A percentile compares a stretch with the other conserved stretches of the same genome.
phyloP scores from a whole-genome alignment of 1,140 invertebrate genomes.

The Ostrea edulis region DNA sequence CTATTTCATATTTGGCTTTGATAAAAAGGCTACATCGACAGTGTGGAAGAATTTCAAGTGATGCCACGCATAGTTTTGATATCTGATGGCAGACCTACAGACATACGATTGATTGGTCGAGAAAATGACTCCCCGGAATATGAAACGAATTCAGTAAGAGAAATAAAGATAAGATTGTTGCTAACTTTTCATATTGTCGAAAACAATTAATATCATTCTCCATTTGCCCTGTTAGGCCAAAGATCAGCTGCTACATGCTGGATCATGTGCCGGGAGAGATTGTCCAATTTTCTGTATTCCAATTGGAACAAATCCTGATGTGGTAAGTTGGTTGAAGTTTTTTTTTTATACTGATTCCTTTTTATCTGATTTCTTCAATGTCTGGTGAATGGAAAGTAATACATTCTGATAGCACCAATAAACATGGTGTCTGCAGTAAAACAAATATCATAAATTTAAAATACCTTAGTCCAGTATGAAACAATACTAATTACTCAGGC shows the following conservation, averaged over 20 bases:
- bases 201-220: no score
- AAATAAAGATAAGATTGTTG: no score
- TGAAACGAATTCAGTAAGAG: no score
- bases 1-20: neutral
- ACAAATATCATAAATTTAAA: no score
- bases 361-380: no score
- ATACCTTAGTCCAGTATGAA: no score
- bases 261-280: neutral
- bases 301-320: neutral
- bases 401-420: no score
- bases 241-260: neutral
- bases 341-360: neutral
- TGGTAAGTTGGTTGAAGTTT: neutral
- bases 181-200: no score
- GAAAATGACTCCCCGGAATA: neutral
- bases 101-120: neutral
- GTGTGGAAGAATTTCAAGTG: neutral
- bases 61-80: neutral
- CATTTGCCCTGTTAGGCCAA: neutral
- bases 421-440: no score
- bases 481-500: no score
- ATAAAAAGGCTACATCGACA: neutral
- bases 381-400: no score
- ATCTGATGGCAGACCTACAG: neutral
- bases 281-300: neutral